Percentiles rank a stretch among this genome's conserved stretches.
Conservation (phyloP, 2,888 invertebrate species). For the Pheosia tremula region DNA sequence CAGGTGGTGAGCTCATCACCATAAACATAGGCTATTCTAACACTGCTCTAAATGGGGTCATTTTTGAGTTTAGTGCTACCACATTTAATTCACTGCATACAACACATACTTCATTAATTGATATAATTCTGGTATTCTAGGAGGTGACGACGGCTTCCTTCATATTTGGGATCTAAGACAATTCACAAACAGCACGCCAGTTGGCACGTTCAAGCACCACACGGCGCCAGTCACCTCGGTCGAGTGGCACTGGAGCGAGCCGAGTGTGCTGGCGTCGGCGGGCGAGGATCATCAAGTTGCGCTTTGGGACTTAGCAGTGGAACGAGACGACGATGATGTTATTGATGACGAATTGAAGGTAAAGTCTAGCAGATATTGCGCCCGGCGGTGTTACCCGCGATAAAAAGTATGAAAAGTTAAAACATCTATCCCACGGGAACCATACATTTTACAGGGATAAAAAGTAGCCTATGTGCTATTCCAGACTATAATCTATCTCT, state of each 20-base stretch:
- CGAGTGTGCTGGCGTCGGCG: constrained; percentile 96
- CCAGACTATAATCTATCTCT: too few species aligned
- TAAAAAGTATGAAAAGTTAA: too few species aligned
- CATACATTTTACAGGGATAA: too few species aligned
- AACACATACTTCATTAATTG: too few species aligned
- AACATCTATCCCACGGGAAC: too few species aligned
- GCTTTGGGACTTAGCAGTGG: constrained; percentile 98
- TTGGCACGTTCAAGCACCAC: constrained; percentile 98
- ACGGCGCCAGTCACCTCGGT: constrained; percentile 96
- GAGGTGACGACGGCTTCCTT: constrained; percentile 98
- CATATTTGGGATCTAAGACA: constrained; percentile 98
- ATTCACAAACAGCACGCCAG: constrained; percentile 90
- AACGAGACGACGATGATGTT: constrained; percentile 88
- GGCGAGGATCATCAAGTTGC: constrained; percentile 98
- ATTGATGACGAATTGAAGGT: constrained; percentile 81
- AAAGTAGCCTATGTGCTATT: too few species aligned
- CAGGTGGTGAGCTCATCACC: too few species aligned
- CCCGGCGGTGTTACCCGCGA: too few species aligned
- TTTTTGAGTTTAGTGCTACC: too few species aligned
- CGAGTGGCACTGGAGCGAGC: constrained; percentile 98
- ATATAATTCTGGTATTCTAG: constrained; percentile 62
- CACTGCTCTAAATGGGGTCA: too few species aligned
- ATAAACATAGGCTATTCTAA: too few species aligned
- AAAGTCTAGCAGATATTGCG: not conserved
- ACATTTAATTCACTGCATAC: too few species aligned